Evolutionary conservation across 53 echinoderm and acorn worm species (phyloP).

Genomic region (Henricia sp.): DNA sequence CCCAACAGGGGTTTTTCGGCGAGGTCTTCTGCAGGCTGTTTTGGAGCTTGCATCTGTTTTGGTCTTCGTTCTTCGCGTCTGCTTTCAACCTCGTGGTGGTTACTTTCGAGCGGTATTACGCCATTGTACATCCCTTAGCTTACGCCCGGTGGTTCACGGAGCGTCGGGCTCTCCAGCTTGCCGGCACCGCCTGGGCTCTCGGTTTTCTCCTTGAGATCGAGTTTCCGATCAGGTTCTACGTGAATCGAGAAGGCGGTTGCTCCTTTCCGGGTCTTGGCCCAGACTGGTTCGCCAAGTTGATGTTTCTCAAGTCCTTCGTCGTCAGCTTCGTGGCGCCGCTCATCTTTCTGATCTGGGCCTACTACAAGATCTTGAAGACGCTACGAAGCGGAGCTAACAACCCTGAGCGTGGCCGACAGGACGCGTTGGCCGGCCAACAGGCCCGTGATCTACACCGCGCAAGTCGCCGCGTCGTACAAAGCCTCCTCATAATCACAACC

Average conservation of each 20-base stretch:
- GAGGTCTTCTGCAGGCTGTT: slow-evolving; percentile 46
- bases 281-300: slow-evolving; percentile 43
- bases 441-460: slow-evolving; percentile 14
- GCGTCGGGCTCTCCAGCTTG: slow-evolving; percentile 19
- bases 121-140: slow-evolving; percentile 38
- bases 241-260: not conserved
- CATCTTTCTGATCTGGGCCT: slow-evolving; percentile 51
- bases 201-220: slow-evolving; percentile 34
- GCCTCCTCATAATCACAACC: slow-evolving; percentile 35
- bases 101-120: slow-evolving; percentile 36
- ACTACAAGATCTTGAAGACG: slow-evolving; percentile 47
- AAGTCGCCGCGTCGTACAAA: slow-evolving; percentile 44
- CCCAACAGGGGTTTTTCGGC: not conserved
- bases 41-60: slow-evolving; percentile 45
- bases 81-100: slow-evolving; percentile 57
- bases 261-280: slow-evolving; percentile 29
- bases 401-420: not conserved
- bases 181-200: slow-evolving; percentile 20
- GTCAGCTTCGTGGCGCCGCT: slow-evolving; percentile 40
- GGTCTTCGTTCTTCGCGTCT: slow-evolving; percentile 47
- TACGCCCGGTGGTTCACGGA: slow-evolving; percentile 30
- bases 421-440: not conserved
- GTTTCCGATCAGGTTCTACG: slow-evolving; percentile 33
- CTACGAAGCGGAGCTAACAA: not conserved
- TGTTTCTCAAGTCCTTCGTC: slow-evolving; percentile 39